Evolutionary conservation across 2,113 vertebrate genomes (phyloP), one percentile per base, ranked within the genome.

Genomic region (Misgurnus anguillicaudatus): DNA sequence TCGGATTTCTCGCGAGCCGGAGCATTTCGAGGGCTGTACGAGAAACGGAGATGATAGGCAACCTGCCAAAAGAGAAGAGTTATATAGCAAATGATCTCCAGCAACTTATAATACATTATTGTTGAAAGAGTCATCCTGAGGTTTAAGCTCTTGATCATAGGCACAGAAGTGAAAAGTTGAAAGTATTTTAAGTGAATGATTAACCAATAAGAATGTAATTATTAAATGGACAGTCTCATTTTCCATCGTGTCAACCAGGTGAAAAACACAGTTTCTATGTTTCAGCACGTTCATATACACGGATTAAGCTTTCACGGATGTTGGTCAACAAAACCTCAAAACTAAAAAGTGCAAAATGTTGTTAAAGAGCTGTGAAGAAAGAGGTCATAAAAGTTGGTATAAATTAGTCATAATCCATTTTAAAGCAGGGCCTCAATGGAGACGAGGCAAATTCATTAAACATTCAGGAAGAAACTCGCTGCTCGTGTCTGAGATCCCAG

Each of bases 1-100:
- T 94, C 94, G 0, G 89, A 92, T 85, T 89, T 91, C 83, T 97
- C 94, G 0, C 79, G 89, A 6, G 89, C 6, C 0, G 98, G 95
- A 0, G 95, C 96, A 0, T 95, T 94, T 79, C 95, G 90, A 0
- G 97, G 95, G 24, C 93, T 95, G 90, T 94, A 98, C 83, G 94
- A 95, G 87, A 99, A 97, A 31, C 98, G 95, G 76, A 99, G 91
- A 85, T 93, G 94, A 39, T 99, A 99, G 38, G 80, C 90, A 55
- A 99, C 96, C 98, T 99, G 80, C 48, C 0, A 62, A 4, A 36
- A 8, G 51, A 31, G 38, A 9, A 76, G 17, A 4, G 53, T 10
- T 31, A 38, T 38, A 38, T 6, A n/a, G 47, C 47, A 69, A 16
- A 36, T 16, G 8, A 57, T 57, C 16, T 19, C 17, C n/a, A 57